phyloP scores from a whole-genome alignment of 1,140 invertebrate species.

The Caenorhabditis inopinata region DNA sequence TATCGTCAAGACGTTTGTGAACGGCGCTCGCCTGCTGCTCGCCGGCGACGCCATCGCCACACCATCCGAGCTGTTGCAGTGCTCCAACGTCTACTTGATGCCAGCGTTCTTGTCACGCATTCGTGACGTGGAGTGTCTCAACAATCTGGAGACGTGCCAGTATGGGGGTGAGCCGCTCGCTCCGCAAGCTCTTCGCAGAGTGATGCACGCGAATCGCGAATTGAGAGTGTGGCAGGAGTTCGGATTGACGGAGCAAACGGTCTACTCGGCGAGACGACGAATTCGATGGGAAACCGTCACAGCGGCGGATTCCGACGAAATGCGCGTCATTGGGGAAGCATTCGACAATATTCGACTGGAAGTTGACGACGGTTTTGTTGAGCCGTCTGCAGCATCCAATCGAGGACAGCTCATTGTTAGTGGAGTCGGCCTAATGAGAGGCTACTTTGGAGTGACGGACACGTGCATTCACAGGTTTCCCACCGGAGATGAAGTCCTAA shows the following conservation, averaged over 20 bases:
- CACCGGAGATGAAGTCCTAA: not conserved
- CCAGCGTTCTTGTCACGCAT: conserved; percentile 41
- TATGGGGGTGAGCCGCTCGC: conserved; percentile 42
- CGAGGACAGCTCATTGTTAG: conserved; percentile 3
- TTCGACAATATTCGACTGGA: conserved; percentile 21
- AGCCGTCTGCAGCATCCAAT: not conserved
- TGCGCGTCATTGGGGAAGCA: not conserved
- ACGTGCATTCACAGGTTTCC: not conserved
- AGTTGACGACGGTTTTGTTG: not conserved
- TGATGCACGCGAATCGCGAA: not conserved
- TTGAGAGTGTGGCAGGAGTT: conserved; percentile 37
- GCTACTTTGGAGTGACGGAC: conserved; percentile 7
- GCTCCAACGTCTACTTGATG: conserved; percentile 43
- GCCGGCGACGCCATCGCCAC: conserved; percentile 35
- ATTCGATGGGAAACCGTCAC: not conserved
- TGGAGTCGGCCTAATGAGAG: conserved; percentile 36
- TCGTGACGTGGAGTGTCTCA: not conserved
- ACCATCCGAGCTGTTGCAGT: not conserved
- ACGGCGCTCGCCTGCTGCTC: conserved; percentile 17
- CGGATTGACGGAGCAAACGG: conserved; percentile 44
- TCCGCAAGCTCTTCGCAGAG: not conserved
- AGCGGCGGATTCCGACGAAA: not conserved
- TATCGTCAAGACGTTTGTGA: conserved; percentile 33
- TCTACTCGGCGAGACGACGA: conserved; percentile 34
- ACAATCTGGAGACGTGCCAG: conserved; percentile 39